A percentile compares a stretch with the other conserved stretches of the same genome.
These are phyloP conservation scores for Phyllotreta striolata DNA, from an alignment of 2,888 invertebrate genomes.

Conservation along the genomic window DNA sequence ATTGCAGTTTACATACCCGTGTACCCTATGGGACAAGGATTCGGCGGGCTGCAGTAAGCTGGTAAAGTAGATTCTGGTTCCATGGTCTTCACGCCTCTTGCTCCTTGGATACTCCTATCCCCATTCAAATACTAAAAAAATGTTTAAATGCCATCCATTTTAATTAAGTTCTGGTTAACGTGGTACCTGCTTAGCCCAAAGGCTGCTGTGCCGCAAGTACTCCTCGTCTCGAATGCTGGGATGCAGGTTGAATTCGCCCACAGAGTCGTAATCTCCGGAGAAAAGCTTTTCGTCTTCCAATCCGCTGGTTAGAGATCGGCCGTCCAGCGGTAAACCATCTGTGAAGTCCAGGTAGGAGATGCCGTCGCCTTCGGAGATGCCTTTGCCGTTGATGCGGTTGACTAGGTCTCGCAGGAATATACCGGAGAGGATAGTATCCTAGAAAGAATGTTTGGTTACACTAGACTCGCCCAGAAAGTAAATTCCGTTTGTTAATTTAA, in stretches of 20 bases:
- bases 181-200: constrained; percentile 68
- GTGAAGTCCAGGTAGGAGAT: constrained; percentile 71
- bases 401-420: constrained; percentile 78
- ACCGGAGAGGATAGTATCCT: constrained; percentile 68
- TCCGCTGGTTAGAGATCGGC: constrained; percentile 59
- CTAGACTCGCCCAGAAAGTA: too few relatives aligned
- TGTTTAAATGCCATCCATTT: neutral
- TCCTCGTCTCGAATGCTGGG: constrained; percentile 88
- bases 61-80: constrained; percentile 93
- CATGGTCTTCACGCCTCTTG: constrained; percentile 57
- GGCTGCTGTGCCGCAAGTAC: constrained; percentile 80
- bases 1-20: constrained; percentile 66
- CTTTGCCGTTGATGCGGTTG: constrained; percentile 76
- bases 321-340: constrained; percentile 59
- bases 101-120: constrained; percentile 69
- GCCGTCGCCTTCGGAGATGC: constrained; percentile 67
- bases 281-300: constrained; percentile 62
- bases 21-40: constrained; percentile 97
- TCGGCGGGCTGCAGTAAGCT: constrained; percentile 98
- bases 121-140: constrained; percentile 67
- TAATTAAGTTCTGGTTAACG: neutral
- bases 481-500: too few relatives aligned
- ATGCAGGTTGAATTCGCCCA: constrained; percentile 68
- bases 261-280: constrained; percentile 74
- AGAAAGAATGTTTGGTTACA: neutral